Evolutionary conservation across 2,113 vertebrate species (phyloP).

Genomic region (Bujurquina vittata): DNA sequence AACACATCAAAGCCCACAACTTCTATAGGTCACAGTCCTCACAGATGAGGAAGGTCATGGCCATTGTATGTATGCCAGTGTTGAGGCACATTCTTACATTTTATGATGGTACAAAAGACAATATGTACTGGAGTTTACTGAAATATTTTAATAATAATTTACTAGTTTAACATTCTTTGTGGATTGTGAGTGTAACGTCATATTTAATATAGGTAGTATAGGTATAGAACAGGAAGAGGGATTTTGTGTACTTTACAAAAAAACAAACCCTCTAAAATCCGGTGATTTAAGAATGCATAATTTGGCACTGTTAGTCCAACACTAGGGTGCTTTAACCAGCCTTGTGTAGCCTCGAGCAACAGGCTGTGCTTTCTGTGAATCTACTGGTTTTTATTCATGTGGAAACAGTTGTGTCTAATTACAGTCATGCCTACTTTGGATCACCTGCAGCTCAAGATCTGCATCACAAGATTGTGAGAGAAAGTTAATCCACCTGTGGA

Average conservation of each 20-base stretch:
- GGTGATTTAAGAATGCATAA: neutral
- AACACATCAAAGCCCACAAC: slow-evolving; percentile 67
- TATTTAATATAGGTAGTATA: neutral
- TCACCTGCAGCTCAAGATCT: slow-evolving; percentile 35
- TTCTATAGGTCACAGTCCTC: slow-evolving; percentile 62
- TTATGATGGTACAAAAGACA: neutral
- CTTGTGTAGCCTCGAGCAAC: neutral
- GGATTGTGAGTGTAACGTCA: neutral
- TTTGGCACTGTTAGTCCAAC: neutral
- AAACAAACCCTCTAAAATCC: neutral
- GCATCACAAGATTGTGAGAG: slow-evolving; percentile 62
- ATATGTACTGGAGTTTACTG: neutral
- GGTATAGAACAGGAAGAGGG: neutral
- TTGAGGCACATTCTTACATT: neutral
- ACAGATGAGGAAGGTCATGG: slow-evolving; percentile 20
- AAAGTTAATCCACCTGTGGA: slow-evolving; percentile 65
- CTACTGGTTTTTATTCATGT: neutral
- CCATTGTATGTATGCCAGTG: slow-evolving; percentile 1
- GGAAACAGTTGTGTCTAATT: slow-evolving; percentile 43
- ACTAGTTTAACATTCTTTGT: neutral
- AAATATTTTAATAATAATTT: neutral
- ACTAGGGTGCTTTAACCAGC: neutral
- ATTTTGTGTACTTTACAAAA: neutral
- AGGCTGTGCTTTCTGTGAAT: neutral
- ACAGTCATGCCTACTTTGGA: slow-evolving; percentile 43